Evolutionary conservation across 2,113 vertebrate species (phyloP), one percentile per base, ranked within the genome.

Genomic region (Donacobius atricapilla): DNA sequence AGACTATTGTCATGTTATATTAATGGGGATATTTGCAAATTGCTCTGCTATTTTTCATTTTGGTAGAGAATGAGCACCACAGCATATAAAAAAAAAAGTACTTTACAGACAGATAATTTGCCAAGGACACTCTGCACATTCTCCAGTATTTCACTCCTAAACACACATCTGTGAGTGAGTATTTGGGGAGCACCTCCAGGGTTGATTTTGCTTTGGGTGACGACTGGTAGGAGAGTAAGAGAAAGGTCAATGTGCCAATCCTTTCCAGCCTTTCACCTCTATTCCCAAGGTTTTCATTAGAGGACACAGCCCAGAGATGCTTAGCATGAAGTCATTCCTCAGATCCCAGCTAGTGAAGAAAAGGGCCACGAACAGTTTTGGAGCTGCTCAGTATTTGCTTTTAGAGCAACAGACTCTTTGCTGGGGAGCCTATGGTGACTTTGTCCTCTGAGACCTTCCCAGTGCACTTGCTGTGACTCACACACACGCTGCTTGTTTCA

Each of bases 401-500:
- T 89, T 37, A 22, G 53, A 57, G n/a, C 15, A 87, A 54, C 21
- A 82, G 10, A 7, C 2, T 30, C 21, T 70, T 69, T 50, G 51
- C 0, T 2, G 37, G 14, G 9, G 35, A 47, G 4, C 13, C n/a
- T 11, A 9, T 3, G 8, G 12, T 13, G 54, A 61, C 8, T 39
- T n/a, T 60, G 23, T 76, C 13, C n/a, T 27, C 40, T 35, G 63
- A 72, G 56, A 68, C 37, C 35, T 88, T 45, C 37, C 28, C 27
- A 42, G 20, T 3, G 23, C 61, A 22, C 1, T 2, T 27, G 30
- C 12, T 2, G 1, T 1, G 3, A 66, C 7, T 27, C 33, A 28
- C 27, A 47, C 31, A 47, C 9, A 4, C 1, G 6, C 23, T 76
- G 37, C 37, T 35, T 53, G 9, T 37, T 53, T 56, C 37, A 64